phyloP scores from a whole-genome alignment of 2,113 vertebrate species.

The Psittacara wagleri region DNA sequence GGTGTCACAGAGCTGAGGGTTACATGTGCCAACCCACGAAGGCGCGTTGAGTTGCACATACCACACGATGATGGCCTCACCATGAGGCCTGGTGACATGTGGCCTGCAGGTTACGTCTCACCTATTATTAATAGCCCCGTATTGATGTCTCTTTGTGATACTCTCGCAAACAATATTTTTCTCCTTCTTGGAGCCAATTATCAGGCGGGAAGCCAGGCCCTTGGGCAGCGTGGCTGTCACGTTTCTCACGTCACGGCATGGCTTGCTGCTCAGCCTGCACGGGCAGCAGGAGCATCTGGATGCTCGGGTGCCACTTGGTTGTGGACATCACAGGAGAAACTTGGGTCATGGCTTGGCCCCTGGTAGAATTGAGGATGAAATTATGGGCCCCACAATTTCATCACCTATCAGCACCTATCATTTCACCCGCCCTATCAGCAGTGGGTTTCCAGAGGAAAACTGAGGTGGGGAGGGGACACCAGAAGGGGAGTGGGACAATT shows the following conservation, averaged over 20 bases:
- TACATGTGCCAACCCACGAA: not conserved
- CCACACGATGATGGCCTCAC: not conserved
- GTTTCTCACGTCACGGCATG: not conserved
- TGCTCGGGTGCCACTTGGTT: not conserved
- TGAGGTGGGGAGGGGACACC: not conserved
- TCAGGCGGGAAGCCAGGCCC: not conserved
- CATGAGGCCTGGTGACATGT: not conserved
- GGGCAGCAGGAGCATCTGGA: not conserved
- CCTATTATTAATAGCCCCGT: not conserved
- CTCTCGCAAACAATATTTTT: not conserved
- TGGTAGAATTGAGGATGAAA: not conserved
- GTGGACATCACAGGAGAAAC: not conserved
- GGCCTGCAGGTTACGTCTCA: not conserved
- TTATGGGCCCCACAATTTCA: not conserved
- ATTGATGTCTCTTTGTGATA: constrained; percentile 10
- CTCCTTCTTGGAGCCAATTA: not conserved
- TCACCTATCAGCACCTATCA: too few relatives aligned
- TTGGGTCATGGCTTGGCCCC: not conserved
- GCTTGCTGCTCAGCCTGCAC: not conserved
- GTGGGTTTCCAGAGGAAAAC: not conserved
- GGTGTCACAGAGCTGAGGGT: not conserved
- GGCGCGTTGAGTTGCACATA: not conserved
- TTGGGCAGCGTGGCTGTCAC: constrained; percentile 26
- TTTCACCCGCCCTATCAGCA: not conserved
- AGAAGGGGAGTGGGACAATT: not conserved